Evolutionary conservation across 2,888 invertebrate species (phyloP).

Genomic region (Tenthredo amoena): DNA sequence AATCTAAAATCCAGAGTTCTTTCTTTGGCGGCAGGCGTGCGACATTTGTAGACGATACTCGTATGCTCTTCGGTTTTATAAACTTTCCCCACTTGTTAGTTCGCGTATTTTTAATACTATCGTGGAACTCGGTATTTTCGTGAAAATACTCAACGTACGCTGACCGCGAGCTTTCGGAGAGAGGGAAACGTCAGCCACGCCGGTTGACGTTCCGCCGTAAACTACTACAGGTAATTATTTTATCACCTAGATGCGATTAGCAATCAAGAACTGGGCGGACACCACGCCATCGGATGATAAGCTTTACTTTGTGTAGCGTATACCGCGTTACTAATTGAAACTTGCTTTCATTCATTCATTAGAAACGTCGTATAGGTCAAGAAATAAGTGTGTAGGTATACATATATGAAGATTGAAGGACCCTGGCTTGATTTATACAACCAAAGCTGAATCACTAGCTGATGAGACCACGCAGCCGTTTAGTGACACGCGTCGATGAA

Average conservation of each 20-base stretch:
- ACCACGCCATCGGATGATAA: background rate
- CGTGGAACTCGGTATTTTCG: background rate
- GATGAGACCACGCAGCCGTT: background rate
- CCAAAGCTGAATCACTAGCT: background rate
- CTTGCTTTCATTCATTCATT: background rate
- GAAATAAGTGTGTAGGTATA: background rate
- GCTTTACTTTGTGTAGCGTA: background rate
- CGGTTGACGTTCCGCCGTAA: background rate
- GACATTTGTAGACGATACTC: background rate
- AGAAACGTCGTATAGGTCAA: background rate
- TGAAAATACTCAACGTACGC: background rate
- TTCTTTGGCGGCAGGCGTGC: background rate
- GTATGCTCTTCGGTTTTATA: background rate
- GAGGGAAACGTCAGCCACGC: background rate
- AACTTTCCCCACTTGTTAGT: background rate
- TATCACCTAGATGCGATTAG: background rate
- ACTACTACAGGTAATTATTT: background rate
- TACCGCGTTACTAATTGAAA: background rate
- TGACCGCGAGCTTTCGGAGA: background rate
- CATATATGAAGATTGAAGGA: background rate
- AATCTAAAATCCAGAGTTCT: background rate
- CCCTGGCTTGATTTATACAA: background rate
- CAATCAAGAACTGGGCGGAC: background rate
- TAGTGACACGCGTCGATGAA: background rate
- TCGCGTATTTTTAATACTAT: background rate